Evolutionary conservation across 2,888 invertebrate species (phyloP).

Genomic region (Platycheirus albimanus): DNA sequence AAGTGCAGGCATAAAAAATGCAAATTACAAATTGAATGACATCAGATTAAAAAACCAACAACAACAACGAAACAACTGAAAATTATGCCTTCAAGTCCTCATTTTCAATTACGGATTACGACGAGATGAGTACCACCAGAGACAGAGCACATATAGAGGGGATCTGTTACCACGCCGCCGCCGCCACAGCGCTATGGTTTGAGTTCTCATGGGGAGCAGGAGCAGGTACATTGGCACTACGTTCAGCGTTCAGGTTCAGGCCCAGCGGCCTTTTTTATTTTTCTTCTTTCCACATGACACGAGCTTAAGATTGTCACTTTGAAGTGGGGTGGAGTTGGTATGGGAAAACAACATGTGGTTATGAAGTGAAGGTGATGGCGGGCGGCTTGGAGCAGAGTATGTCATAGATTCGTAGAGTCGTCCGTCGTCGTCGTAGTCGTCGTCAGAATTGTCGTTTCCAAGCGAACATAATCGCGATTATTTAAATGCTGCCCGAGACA

Average conservation of each 20-base stretch:
- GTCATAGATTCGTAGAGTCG: background rate
- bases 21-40: conserved; percentile 74
- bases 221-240: background rate
- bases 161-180: conserved; percentile 10
- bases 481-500: conserved; percentile 58
- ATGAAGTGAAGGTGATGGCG: too few species aligned
- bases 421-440: conserved; percentile 6
- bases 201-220: too few species aligned
- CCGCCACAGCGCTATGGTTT: too few species aligned
- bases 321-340: conserved; percentile 10
- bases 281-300: conserved; percentile 59
- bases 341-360: conserved; percentile 25
- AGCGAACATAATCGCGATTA: conserved; percentile 60
- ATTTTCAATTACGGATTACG: conserved; percentile 71
- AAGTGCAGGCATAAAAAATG: conserved; percentile 63
- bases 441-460: conserved; percentile 61
- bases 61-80: conserved; percentile 63
- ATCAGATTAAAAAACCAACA: conserved; percentile 60
- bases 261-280: conserved; percentile 39
- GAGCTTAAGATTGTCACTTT: conserved; percentile 67
- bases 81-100: conserved; percentile 73
- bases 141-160: background rate
- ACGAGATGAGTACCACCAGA: conserved; percentile 49
- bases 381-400: conserved; percentile 10
- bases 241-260: background rate